Base-by-base conservation (phyloP, 2,888 invertebrate genomes). In the Venusia cambrica region DNA sequence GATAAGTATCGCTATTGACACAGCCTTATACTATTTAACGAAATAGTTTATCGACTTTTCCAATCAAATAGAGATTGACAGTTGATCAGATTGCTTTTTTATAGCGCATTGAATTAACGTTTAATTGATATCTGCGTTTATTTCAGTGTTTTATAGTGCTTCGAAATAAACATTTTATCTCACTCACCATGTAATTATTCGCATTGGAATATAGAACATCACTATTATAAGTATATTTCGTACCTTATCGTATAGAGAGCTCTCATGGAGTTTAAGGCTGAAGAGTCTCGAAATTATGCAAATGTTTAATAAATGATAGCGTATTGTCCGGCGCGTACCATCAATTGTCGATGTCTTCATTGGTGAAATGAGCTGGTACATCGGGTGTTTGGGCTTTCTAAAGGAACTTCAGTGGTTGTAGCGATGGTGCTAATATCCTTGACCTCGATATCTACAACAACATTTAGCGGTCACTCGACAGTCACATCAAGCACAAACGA, bases 361-460 rank as follows among this genome's bases (percentile, higher is more conserved):
- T 73, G 73, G 65, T 56, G 39, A 50, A 48, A 55, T 52, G 40
- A 40, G 48, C 54, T 61, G 46, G 47, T 53, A 57, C 43, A 40
- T 48, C 65, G 58, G 73, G 78, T 74, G 64, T 55, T 41, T 50
- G 59, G 70, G 62, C 78, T 84, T 83, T 84, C 81, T 78, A 70
- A 62, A 69, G 71, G 72, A 75, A 75, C 67, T 47, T 51, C 51
- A 39, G 52, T 56, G 49, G 47, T 62, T 62, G 54, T 54, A 13
- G 29, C 51, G 48, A 54, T 63, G 6, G 65, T 63, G 78, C 71
- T 80, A 81, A 84, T 71, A 75, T 45, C 45, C 51, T 55, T 66
- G 75, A 73, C 79, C 79, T 56, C 67, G 48, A 73, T 78, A 60
- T 65, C 54, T 57, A 62, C 54, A 54, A 22, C 41, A 43, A n/a